Evolutionary conservation across 2,797 vertebrate species (phyloP).

Genomic region (Mormyrus hasselquistii): DNA sequence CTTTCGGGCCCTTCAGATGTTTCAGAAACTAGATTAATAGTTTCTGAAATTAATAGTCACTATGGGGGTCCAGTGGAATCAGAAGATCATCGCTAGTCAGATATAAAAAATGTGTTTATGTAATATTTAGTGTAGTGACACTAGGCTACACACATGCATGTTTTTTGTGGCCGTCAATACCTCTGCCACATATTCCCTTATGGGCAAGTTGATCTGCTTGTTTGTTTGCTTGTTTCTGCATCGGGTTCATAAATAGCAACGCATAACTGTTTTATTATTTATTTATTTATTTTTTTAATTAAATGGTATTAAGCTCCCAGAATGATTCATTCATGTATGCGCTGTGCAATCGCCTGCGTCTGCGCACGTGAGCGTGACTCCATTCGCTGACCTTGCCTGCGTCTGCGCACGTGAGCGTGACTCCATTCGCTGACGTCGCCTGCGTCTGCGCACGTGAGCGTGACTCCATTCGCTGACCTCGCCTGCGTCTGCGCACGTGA

Average conservation of each 20-base stretch:
- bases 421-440: background rate
- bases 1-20: background rate
- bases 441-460: too few species aligned
- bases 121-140: background rate
- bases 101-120: background rate
- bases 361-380: too few species aligned
- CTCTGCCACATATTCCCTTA: background rate
- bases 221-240: background rate
- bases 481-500: background rate
- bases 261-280: background rate
- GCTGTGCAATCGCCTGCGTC: background rate
- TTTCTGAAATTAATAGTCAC: too few species aligned
- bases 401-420: background rate
- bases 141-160: background rate
- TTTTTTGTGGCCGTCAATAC: background rate
- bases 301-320: background rate
- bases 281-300: background rate
- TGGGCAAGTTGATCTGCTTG: background rate
- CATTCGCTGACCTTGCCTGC: background rate
- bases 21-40: background rate
- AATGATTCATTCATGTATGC: background rate
- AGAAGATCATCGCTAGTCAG: background rate
- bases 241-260: background rate
- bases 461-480: too few species aligned
- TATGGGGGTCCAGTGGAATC: too few species aligned